Base-by-base conservation (phyloP, 2,888 invertebrate species). In the Sesamia inferens region DNA sequence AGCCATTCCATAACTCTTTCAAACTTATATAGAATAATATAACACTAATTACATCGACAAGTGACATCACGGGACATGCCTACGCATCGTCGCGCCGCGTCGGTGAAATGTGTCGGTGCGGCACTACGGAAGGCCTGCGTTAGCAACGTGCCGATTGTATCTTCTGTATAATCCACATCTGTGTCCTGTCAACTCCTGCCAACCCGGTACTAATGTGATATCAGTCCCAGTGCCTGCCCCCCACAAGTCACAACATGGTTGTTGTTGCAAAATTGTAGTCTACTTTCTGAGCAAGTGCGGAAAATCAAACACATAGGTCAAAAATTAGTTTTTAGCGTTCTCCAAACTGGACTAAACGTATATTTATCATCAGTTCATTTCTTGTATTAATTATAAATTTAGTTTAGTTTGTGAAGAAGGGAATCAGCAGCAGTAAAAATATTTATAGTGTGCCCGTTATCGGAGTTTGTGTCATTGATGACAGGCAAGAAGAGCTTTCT, bases 121-220 rank as follows among this genome's bases (percentile, higher is more conserved):
- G 77, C 76, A 66, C 79, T 75, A 71, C 82, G 81, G 71, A 85
- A 84, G 76, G 79, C 76, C 72, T 81, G 78, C 79, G 78, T 83
- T 82, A 83, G 78, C 70, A 72, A 72, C 71, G 31, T 71, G 71
- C 76, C 72, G 78, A 82, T 82, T 76, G 77, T 83, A 82, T 83
- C 78, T 69, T 83, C 78, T 69, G 66, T 64, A 51, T 65, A 64
- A 59, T 79, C 54, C 65, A 80, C 69, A 75, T 79, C 68, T 71
- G 68, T 65, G 57, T 58, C 76, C 76, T 80, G 76, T 65, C 68
- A 63, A 48, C 79, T 81, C 61, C 81, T 79, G 76, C 57, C 42
- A 63, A 48, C 79, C 74, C 6, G 48, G 79, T 78, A 79, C 61
- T 51, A 48, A 73, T 68, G 63, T 64, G 58, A 65, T 44, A 71